Percentiles rank a stretch among this genome's conserved stretches.
Evolutionary conservation across 1,140 invertebrate species (phyloP).

Genomic region (Sweltsa coloradensis): DNA sequence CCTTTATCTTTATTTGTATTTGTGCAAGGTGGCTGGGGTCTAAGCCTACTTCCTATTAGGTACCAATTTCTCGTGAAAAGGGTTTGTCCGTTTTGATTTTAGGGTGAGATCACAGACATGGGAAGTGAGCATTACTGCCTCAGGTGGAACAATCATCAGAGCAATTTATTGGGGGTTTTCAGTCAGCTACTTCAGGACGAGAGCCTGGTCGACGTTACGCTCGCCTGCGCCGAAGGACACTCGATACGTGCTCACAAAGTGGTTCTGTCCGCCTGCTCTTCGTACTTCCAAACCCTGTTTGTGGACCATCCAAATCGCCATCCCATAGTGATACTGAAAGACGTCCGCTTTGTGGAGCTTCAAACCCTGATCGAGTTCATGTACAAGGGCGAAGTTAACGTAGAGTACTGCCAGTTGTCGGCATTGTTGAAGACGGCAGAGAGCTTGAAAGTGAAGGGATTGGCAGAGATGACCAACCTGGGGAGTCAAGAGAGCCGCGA

Average conservation of each 20-base stretch:
- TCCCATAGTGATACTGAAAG: slow-evolving; percentile 87
- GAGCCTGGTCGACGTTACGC: slow-evolving; percentile 88
- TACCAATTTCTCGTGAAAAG: no score
- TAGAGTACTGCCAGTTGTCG: slow-evolving; percentile 82
- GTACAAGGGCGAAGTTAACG: slow-evolving; percentile 92
- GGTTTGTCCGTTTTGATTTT: no score
- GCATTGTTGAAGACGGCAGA: slow-evolving; percentile 85
- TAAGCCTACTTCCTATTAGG: no score
- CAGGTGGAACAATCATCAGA: slow-evolving; percentile 94
- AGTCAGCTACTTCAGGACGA: slow-evolving; percentile 88
- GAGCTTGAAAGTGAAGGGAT: slow-evolving; percentile 80
- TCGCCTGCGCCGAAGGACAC: slow-evolving; percentile 86
- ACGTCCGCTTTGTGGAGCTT: slow-evolving; percentile 80
- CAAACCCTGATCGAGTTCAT: slow-evolving; percentile 89
- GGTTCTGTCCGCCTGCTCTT: slow-evolving; percentile 87
- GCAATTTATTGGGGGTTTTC: slow-evolving; percentile 87
- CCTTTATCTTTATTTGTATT: no score
- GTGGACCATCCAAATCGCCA: slow-evolving; percentile 79
- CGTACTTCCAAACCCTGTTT: slow-evolving; percentile 85
- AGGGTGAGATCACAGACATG: slow-evolving; percentile 34
- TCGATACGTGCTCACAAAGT: slow-evolving; percentile 91
- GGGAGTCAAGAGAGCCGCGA: slow-evolving; percentile 12
- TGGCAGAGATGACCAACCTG: slow-evolving; percentile 81
- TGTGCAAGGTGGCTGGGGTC: no score
- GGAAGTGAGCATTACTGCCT: slow-evolving; percentile 93